Base-by-base conservation (phyloP, 2,797 vertebrate genomes). In the Leontocebus nigricollis region DNA sequence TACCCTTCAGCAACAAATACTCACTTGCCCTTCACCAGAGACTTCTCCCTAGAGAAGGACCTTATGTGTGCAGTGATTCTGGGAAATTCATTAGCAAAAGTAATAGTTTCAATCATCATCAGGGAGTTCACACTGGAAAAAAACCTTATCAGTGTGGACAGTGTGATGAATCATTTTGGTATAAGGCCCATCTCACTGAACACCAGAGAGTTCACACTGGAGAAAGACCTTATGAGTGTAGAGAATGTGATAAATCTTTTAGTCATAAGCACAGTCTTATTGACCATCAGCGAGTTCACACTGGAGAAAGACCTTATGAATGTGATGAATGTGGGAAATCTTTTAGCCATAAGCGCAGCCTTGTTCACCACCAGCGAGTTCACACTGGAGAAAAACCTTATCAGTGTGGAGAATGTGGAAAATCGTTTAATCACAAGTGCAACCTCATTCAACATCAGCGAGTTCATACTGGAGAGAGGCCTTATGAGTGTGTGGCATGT, bases 111-210 rank as follows among this genome's bases (percentile, higher is more conserved):
- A 72, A 30, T 46, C 22, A 50, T 15, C 52, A 75, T 75, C 90
- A 92, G 33, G 48, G 44, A 67, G 44, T 85, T 48, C 61, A 48
- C 55, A 85, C 82, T 48, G 59, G 82, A 48, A 19, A 85, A 61
- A 59, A 52, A 36, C 41, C n/a, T 39, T 96, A 94, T 48, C 48
- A 94, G 30, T 96, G 90, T 83, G 39, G 44, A 3, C 50, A 94
- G 46, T 96, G 93, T 89, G 85, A 67, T 10, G 92, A 95, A 55
- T 50, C 50, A 67, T 44, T 75, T 44, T 75, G 41, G 39, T 75
- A 44, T 15, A 44, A 75, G 39, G 72, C 39, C 22, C 39, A 75
- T 24, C 72, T 75, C 72, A 41, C 12, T 24, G 24, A 75, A 75
- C 72, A 75, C 39, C 72, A 75, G 72, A 26, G 24, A 75, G 70